Base-by-base conservation (phyloP, 1,140 invertebrate genomes). In the Procambarus clarkii region DNA sequence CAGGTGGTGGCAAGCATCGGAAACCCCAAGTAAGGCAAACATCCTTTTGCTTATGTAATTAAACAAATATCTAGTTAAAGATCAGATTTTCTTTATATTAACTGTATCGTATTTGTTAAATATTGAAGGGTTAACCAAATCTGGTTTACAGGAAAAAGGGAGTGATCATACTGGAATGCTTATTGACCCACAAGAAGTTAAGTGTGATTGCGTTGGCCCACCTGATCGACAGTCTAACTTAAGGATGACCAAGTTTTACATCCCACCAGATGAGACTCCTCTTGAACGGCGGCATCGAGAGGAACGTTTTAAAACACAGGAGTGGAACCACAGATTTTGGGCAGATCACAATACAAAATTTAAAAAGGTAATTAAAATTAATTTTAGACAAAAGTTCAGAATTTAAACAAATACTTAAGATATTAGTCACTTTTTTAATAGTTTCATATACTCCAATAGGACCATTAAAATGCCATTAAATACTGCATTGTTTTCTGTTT, bases 301-400 rank as follows among this genome's bases (percentile, higher is more conserved):
- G 34, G 48, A 69, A 34, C 81, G 76, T 15, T 3, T 21, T 8
- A 50, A 76, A 50, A 91, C 82, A 46, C 80, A 91, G 13, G 71
- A 85, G n/a, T 91, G 81, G 74, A 91, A 91, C 46, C 88, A 91
- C 18, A 54, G 0, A 18, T 91, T 91, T 64, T 91, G 88, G 88
- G 74, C 71, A 3, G 24, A 58, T 45, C 81, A 91, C 50, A 91
- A 91, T 91, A 44, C 71, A 8, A 84, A 84, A 24, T 91, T 77
- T 78, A 91, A 91, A n/a, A 84, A 79, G 82, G 88, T 91, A 48
- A 21, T 9, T 24, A 60, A 82, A 8, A 34, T 82, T 83, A 3
- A 18, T 69, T 83, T 18, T 83, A 11, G 3, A 5, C 45, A 3
- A 69, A 69, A 7, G 11, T 45, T 46, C 34, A 8, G 24, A 21